These are phyloP conservation scores for Antheraea mylitta DNA, from an alignment of 1,140 invertebrate genomes.

Conservation along the genomic window DNA sequence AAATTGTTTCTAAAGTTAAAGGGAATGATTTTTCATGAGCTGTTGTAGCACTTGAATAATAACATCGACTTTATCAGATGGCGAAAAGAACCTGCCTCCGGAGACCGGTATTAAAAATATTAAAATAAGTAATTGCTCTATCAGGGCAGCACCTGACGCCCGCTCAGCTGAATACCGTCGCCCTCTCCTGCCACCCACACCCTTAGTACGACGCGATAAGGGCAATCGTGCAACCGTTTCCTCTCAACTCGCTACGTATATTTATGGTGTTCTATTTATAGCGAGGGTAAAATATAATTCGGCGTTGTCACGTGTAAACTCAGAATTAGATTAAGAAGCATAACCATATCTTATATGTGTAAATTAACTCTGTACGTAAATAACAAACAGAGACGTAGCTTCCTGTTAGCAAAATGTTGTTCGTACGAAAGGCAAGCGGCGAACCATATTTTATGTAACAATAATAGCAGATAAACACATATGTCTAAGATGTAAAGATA, in stretches of 20 bases:
- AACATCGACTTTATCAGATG: constrained; percentile 40
- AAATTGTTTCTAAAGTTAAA: neutral
- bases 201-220: constrained; percentile 40
- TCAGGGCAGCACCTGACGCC: constrained; percentile 61
- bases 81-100: constrained; percentile 36
- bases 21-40: constrained; percentile 1
- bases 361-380: neutral
- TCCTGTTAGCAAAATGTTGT: too few relatives aligned
- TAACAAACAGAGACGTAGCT: too few relatives aligned
- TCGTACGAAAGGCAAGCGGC: neutral
- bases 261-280: constrained; percentile 32
- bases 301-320: constrained; percentile 13
- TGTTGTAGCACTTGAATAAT: constrained; percentile 31
- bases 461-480: constrained; percentile 6
- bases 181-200: constrained; percentile 22
- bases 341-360: constrained; percentile 7
- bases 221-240: constrained; percentile 26
- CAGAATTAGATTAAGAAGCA: constrained; percentile 12
- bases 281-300: constrained; percentile 19
- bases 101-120: constrained; percentile 62
- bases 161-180: constrained; percentile 20
- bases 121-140: constrained; percentile 70
- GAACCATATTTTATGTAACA: constrained; percentile 8
- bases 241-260: constrained; percentile 21
- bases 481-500: constrained; percentile 1